Base-by-base conservation (phyloP, 2,113 vertebrate genomes). In the Heterotis niloticus region DNA sequence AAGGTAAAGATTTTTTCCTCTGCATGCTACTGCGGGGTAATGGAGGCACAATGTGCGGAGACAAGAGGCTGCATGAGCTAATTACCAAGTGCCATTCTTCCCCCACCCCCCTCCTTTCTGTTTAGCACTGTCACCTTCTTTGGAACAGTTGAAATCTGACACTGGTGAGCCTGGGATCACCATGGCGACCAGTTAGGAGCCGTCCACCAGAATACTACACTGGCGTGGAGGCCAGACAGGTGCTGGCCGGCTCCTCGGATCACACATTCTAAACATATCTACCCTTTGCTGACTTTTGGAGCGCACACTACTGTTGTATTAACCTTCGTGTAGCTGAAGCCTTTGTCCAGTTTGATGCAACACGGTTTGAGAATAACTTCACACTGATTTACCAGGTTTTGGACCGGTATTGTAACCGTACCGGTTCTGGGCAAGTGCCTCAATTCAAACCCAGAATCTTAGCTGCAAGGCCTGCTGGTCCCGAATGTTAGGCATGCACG, bases 221-320 rank as follows among this genome's bases (percentile, higher is more conserved):
- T n/a, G n/a, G n/a, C 83, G 83, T 89, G 87, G 88, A 88, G 87
- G 86, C 84, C 80, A 86, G 82, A 74, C 79, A 83, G 4, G 83
- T 73, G 83, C 62, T 70, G 83, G 84, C 76, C 57, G 81, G 74
- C 84, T 82, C 85, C 88, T 83, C 82, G 85, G 87, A 87, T 85
- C 82, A 80, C 85, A 87, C 26, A 81, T 86, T 79, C 76, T 69
- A 62, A 83, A 73, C 84, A 84, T 67, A 7, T 80, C 62, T 26
- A 68, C 26, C 10, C 66, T 68, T 68, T 16, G 65, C 23, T 1
- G n/a, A 67, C 65, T 68, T 16, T 14, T 16, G 66, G 24, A 44
- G 34, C 34, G 7, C 2, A 2, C 7, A 44, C 34, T 44, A 7
- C 34, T 44, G 34, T 44, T 44, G 7, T 44, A 44, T 44, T 44